These are phyloP conservation scores for Axinella damicornis DNA, from an alignment of 37 sponge, comb jelly and placozoan genomes.

Conservation along the genomic window DNA sequence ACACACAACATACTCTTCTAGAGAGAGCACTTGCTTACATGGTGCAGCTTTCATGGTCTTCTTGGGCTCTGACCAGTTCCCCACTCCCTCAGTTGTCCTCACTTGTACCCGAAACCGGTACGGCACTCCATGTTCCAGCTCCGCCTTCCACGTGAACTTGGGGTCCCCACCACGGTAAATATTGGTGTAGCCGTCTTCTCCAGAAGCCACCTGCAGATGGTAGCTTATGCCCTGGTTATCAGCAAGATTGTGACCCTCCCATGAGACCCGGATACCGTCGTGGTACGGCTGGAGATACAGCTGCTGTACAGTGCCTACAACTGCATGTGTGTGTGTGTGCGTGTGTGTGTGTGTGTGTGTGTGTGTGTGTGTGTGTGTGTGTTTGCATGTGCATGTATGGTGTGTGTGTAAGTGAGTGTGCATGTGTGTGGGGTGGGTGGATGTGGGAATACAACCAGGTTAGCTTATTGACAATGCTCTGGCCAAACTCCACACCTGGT, in stretches of 20 bases:
- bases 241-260: conserved; percentile 50
- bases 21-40: conserved; percentile 35
- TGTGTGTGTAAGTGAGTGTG: background rate
- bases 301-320: conserved; percentile 24
- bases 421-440: no score
- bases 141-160: conserved; percentile 56
- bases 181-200: conserved; percentile 1
- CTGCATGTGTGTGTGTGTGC: background rate
- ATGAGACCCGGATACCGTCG: conserved; percentile 51
- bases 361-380: background rate
- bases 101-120: conserved; percentile 58
- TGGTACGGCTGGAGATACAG: conserved; percentile 37
- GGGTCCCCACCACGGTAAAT: conserved; percentile 41
- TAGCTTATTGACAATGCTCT: no score
- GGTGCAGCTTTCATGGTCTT: conserved; percentile 32
- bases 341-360: conserved; percentile 12
- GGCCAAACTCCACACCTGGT: no score
- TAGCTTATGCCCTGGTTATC: conserved; percentile 52
- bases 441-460: no score
- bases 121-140: background rate
- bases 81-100: conserved; percentile 50
- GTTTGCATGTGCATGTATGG: background rate
- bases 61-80: conserved; percentile 42
- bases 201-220: conserved; percentile 34
- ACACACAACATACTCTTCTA: no score